Evolutionary conservation across 1,140 invertebrate species (phyloP), one percentile per base, ranked within the genome.

Genomic region (Homarus americanus): DNA sequence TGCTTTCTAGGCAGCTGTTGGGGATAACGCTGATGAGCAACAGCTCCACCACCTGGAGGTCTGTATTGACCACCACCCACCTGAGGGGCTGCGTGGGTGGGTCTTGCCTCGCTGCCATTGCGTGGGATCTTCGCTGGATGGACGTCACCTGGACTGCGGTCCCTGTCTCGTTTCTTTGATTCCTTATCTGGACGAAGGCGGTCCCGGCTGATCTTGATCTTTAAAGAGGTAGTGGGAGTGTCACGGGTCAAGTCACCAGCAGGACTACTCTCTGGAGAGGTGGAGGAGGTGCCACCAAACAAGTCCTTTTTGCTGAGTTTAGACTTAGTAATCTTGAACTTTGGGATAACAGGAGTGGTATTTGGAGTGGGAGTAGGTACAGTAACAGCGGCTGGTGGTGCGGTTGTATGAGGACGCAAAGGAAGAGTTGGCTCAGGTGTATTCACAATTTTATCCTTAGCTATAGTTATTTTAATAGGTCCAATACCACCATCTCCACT

Each of bases 251-350:
- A 87, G 24, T 73, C 91, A 92, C 85, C 92, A 93, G 90, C 89
- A 28, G 93, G 91, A 73, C 73, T 93, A 87, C 90, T 92, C 75
- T 78, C 92, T 28, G 80, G 86, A 90, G 88, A 24, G 40, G 87
- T 90, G 53, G 87, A 90, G 1, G 87, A 83, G 0, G 80, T 84
- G 72, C 87, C 28, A 63, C 87, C 28, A 66, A 92, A 83, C 92
- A 92, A 75, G 38, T 93, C 93, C 78, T 94, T 94, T 66, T 94
- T 94, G 92, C 95, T 95, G 32, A 96, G 94, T 40, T 95, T 93
- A 87, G 96, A 96, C 92, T 96, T 96, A 0, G 96, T 95, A 58
- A 96, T 96, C 93, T 96, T 96, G 32, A 96, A 95, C 93, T 96
- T 96, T 76, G 91, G 93, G 93, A 80, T 94, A 93, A 75, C 92